Percentiles rank a stretch among this genome's conserved stretches.
Evolutionary conservation across 2,888 invertebrate genomes (phyloP).

Genomic region (Napeogenes sylphis): DNA sequence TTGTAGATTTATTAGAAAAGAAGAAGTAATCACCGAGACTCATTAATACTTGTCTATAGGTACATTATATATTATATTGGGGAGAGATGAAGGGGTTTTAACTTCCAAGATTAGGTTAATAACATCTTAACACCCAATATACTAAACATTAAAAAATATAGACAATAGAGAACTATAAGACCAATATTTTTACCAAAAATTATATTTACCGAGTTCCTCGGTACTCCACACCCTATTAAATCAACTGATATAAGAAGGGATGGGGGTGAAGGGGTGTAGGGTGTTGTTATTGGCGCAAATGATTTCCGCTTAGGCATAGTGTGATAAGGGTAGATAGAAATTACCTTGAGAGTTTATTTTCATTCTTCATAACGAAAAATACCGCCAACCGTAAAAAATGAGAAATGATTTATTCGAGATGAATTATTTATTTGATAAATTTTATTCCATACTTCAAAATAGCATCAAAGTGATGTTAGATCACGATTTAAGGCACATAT

Average conservation of each 20-base stretch:
- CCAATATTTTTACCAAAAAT: slow-evolving; percentile 58
- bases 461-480: background rate
- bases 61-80: too few relatives aligned
- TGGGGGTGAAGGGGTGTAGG: slow-evolving; percentile 29
- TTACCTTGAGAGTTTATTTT: slow-evolving; percentile 31
- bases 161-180: slow-evolving; percentile 20
- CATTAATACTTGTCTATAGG: too few relatives aligned
- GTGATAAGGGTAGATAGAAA: slow-evolving; percentile 39
- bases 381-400: slow-evolving; percentile 7
- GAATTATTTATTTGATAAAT: slow-evolving; percentile 1
- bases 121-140: too few relatives aligned
- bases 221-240: slow-evolving; percentile 48
- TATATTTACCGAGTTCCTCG: slow-evolving; percentile 53
- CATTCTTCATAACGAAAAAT: slow-evolving; percentile 14
- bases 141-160: too few relatives aligned
- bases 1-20: slow-evolving; percentile 6
- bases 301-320: slow-evolving; percentile 56
- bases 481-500: slow-evolving; percentile 3
- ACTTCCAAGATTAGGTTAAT: too few relatives aligned
- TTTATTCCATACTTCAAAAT: background rate
- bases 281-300: slow-evolving; percentile 59
- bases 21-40: too few relatives aligned
- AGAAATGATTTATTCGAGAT: background rate
- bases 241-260: slow-evolving; percentile 39
- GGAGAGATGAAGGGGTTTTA: too few relatives aligned